Conservation (phyloP, 2,113 vertebrate genomes). For the Pterocles burchelli region DNA sequence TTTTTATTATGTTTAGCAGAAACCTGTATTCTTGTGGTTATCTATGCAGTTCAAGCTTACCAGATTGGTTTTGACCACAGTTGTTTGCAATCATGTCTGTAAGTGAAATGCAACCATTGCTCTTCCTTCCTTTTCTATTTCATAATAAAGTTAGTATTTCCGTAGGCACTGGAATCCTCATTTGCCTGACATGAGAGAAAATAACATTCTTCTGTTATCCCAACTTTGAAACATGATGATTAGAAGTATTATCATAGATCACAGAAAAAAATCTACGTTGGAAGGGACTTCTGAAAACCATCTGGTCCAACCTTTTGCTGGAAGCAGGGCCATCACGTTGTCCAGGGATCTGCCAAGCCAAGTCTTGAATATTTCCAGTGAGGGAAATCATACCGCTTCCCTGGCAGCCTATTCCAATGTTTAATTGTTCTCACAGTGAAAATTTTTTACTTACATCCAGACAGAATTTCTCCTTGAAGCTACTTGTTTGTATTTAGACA, state of each 20-base stretch:
- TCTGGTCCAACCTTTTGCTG: neutral
- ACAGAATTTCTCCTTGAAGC: neutral
- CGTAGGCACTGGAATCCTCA: neutral
- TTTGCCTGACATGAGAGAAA: constrained; percentile 32
- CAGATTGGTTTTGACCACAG: neutral
- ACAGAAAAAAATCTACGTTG: neutral
- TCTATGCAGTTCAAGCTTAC: neutral
- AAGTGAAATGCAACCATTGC: neutral
- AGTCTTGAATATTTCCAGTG: neutral
- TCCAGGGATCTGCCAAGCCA: neutral
- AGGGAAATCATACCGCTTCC: neutral
- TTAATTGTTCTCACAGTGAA: constrained; percentile 3
- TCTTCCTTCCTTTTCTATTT: constrained; percentile 35
- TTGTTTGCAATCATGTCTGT: neutral
- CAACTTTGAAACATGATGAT: neutral
- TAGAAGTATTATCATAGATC: neutral
- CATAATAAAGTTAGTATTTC: constrained; percentile 24
- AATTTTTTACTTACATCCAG: neutral
- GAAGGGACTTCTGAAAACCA: constrained; percentile 37
- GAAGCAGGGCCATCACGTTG: neutral
- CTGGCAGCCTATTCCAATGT: neutral
- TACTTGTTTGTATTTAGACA: neutral
- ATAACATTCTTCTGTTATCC: constrained; percentile 11
- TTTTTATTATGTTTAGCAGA: neutral
- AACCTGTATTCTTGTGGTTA: neutral